These are phyloP conservation scores for Enteromius paludinosus DNA, from an alignment of 2,797 vertebrate species.

Conservation along the genomic window DNA sequence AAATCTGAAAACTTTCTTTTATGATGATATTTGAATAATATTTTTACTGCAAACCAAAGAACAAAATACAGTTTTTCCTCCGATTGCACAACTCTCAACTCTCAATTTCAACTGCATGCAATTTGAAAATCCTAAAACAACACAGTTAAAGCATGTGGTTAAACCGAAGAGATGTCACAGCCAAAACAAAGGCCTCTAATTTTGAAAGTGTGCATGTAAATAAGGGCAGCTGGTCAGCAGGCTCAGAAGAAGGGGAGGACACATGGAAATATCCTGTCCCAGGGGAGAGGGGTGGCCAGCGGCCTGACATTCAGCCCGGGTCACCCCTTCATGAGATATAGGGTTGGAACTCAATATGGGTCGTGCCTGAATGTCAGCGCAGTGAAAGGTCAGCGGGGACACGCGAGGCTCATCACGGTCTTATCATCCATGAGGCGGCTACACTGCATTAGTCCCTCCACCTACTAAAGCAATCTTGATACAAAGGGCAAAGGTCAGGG, in stretches of 20 bases:
- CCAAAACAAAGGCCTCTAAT: background rate
- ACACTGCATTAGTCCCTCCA: slow-evolving; percentile 48
- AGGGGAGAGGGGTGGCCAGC: slow-evolving; percentile 33
- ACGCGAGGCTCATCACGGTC: slow-evolving; percentile 45
- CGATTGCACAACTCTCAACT: too few species aligned
- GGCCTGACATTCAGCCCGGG: slow-evolving; percentile 43
- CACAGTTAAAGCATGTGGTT: background rate
- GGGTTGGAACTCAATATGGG: slow-evolving; percentile 58
- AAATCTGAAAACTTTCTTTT: background rate
- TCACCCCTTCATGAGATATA: slow-evolving; percentile 37
- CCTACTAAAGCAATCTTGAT: slow-evolving; percentile 44
- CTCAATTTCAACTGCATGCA: background rate
- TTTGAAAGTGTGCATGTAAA: slow-evolving; percentile 27
- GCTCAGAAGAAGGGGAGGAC: slow-evolving; percentile 14
- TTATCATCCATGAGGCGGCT: slow-evolving; percentile 40
- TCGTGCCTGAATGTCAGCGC: slow-evolving; percentile 58
- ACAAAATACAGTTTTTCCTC: background rate
- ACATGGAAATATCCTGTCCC: slow-evolving; percentile 49
- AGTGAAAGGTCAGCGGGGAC: slow-evolving; percentile 52
- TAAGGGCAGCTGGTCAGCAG: slow-evolving; percentile 42
- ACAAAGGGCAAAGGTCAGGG: slow-evolving; percentile 44
- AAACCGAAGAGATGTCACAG: background rate
- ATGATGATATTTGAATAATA: background rate
- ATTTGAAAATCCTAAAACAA: background rate
- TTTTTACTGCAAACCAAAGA: background rate